Percentiles rank a stretch among this genome's conserved stretches.
These are phyloP conservation scores for Onychomys leucogaster DNA, from an alignment of 2,797 vertebrate species.

Conservation along the genomic window DNA sequence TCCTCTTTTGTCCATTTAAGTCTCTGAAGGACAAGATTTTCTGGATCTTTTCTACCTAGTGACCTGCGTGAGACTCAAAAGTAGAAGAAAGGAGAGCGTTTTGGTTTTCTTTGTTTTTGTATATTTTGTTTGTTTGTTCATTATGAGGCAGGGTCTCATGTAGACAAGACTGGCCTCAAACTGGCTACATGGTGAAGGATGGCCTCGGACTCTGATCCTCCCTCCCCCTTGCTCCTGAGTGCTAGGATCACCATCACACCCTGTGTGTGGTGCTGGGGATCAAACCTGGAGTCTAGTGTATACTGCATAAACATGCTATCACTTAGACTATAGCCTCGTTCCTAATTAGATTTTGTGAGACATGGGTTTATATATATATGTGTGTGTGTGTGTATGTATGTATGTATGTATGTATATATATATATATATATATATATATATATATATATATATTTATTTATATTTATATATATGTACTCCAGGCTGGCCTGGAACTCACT, in stretches of 20 bases:
- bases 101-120: background rate
- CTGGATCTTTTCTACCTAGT: background rate
- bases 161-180: background rate
- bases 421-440: too few relatives aligned
- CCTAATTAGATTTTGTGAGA: background rate
- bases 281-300: background rate
- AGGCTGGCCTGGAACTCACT: background rate
- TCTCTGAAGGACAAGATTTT: slow-evolving; percentile 18
- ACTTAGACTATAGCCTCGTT: background rate
- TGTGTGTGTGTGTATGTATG: background rate
- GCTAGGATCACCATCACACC: background rate
- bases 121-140: background rate
- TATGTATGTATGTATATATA: background rate
- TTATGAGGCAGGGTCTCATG: background rate
- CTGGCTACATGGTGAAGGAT: background rate
- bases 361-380: background rate
- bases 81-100: background rate
- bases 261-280: background rate
- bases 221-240: background rate
- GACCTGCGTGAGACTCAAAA: background rate
- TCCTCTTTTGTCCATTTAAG: background rate
- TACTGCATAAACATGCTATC: background rate
- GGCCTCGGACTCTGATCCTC: background rate
- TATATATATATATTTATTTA: too few relatives aligned
- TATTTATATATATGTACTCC: background rate